Conservation (phyloP, 2,797 vertebrate genomes). For the Geotrypetes seraphini region DNA sequence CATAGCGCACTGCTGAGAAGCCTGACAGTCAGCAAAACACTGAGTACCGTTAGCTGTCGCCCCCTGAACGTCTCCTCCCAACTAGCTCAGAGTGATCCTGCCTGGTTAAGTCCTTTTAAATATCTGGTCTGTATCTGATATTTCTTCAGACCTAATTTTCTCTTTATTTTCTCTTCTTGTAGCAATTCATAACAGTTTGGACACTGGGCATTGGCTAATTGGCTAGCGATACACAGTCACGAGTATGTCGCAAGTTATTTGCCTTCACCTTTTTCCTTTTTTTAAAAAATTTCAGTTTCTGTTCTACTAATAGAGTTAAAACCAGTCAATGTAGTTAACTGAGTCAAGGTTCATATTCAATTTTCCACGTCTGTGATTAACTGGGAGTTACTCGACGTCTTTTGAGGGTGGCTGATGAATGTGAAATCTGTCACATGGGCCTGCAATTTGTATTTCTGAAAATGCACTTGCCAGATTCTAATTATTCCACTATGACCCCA, state of each 20-base stretch:
- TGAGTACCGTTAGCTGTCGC: too few species aligned
- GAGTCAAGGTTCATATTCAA: conserved; percentile 23
- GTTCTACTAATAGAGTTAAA: conserved; percentile 21
- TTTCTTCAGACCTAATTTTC: not conserved
- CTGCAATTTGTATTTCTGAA: conserved; percentile 44
- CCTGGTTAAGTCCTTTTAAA: too few species aligned
- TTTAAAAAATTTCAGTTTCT: too few species aligned
- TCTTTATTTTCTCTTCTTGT: not conserved
- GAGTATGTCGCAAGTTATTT: conserved; percentile 4
- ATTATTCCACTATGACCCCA: conserved; percentile 34
- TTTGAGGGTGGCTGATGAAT: conserved; percentile 28
- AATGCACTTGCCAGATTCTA: conserved; percentile 37
- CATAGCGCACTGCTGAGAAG: too few species aligned
- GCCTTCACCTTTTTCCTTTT: conserved; percentile 6
- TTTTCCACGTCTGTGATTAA: conserved; percentile 31
- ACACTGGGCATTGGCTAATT: not conserved
- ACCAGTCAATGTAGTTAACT: conserved; percentile 18
- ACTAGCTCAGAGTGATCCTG: too few species aligned
- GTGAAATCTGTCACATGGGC: conserved; percentile 38
- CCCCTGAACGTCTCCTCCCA: too few species aligned
- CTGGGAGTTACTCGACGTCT: conserved; percentile 28
- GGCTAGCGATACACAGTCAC: too few species aligned
- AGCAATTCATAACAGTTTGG: not conserved
- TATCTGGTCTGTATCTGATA: too few species aligned
- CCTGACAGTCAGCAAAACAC: too few species aligned